These are phyloP conservation scores for Carcinoscorpius rotundicauda DNA, from an alignment of 1,140 invertebrate species.

Conservation along the genomic window DNA sequence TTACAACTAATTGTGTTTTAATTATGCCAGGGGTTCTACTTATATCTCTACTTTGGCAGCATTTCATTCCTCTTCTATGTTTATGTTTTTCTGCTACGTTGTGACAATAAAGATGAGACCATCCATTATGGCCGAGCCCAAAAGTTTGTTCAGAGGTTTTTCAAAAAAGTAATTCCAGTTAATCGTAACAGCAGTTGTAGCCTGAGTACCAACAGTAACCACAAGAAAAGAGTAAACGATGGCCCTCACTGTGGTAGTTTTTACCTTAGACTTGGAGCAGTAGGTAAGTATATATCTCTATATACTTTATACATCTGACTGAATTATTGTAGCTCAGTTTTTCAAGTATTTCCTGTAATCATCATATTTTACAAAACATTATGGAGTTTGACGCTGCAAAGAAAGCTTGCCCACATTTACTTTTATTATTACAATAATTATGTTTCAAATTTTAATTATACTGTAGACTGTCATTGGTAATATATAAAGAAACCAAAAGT, in stretches of 20 bases:
- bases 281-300: slow-evolving; percentile 42
- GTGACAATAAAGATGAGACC: too few species aligned
- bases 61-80: slow-evolving; percentile 92
- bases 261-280: slow-evolving; percentile 86
- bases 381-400: too few species aligned
- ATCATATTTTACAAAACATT: too few species aligned
- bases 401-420: too few species aligned
- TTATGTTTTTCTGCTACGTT: slow-evolving; percentile 89
- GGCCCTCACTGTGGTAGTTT: slow-evolving; percentile 47
- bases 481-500: too few species aligned
- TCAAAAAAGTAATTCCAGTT: neutral
- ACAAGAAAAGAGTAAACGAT: too few species aligned
- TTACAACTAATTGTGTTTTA: too few species aligned
- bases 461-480: too few species aligned
- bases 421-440: too few species aligned
- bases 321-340: neutral
- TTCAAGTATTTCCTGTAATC: neutral
- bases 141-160: neutral
- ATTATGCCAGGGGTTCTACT: slow-evolving; percentile 73
- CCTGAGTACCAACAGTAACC: neutral
- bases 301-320: too few species aligned
- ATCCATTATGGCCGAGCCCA: too few species aligned
- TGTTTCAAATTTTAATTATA: too few species aligned
- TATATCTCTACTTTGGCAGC: slow-evolving; percentile 88
- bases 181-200: neutral